These are phyloP conservation scores for Furcula furcula DNA, from an alignment of 2,888 invertebrate genomes.

Conservation along the genomic window DNA sequence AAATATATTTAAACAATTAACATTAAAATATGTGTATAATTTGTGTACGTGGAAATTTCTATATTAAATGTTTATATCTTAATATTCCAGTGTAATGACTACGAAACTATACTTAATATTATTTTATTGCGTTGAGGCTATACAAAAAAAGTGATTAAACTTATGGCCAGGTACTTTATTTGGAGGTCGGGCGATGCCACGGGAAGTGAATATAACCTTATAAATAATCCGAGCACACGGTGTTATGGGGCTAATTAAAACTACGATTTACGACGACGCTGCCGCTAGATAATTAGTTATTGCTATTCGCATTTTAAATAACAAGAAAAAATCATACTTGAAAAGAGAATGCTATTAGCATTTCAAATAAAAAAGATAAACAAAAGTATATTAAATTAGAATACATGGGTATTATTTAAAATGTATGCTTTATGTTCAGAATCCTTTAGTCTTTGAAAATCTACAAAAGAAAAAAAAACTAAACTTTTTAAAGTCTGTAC, in stretches of 20 bases:
- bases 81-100: slow-evolving; percentile 24
- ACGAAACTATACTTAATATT: slow-evolving; percentile 20
- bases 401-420: no score
- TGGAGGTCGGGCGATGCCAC: slow-evolving; percentile 50
- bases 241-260: slow-evolving; percentile 41
- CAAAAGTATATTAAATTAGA: no score
- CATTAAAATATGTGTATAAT: slow-evolving; percentile 18
- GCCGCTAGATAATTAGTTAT: slow-evolving; percentile 39
- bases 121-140: slow-evolving; percentile 21
- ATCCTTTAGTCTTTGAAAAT: slow-evolving; percentile 9
- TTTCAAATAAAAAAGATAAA: no score
- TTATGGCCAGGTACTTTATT: slow-evolving; percentile 21
- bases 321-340: slow-evolving; percentile 8
- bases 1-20: slow-evolving; percentile 27
- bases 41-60: slow-evolving; percentile 21
- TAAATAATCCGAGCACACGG: slow-evolving; percentile 40
- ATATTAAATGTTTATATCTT: slow-evolving; percentile 18
- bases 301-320: slow-evolving; percentile 26
- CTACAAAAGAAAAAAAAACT: no score
- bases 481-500: no score
- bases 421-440: no score
- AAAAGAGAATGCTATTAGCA: no score
- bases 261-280: slow-evolving; percentile 42
- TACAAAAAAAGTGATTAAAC: slow-evolving; percentile 34
- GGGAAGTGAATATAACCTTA: slow-evolving; percentile 46